Conservation (phyloP, 2,888 invertebrate species). For the Epicampocera succincta region DNA sequence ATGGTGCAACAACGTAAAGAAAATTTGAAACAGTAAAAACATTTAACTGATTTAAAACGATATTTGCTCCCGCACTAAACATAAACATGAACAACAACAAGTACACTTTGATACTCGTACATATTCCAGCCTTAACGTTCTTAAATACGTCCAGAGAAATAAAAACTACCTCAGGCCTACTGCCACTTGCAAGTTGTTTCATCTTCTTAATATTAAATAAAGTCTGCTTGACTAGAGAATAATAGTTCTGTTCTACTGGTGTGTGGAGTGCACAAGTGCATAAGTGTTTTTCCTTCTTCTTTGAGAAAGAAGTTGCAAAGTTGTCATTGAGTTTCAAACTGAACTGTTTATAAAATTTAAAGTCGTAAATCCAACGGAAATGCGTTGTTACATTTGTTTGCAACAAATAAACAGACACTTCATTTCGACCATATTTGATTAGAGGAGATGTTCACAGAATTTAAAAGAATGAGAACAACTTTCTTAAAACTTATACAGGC, state of each 20-base stretch:
- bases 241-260: conserved; percentile 21
- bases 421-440: conserved; percentile 45
- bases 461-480: conserved; percentile 1
- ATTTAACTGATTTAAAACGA: conserved; percentile 71
- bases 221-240: no score
- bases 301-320: conserved; percentile 44
- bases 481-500: no score
- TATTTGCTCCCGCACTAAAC: conserved; percentile 72
- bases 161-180: conserved; percentile 2
- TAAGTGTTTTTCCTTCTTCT: not conserved
- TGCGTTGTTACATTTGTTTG: conserved; percentile 68
- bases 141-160: not conserved
- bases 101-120: conserved; percentile 6
- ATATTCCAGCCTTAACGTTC: conserved; percentile 20
- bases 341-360: conserved; percentile 57
- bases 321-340: conserved; percentile 58
- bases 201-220: conserved; percentile 54
- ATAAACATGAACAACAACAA: conserved; percentile 51
- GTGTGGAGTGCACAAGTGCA: conserved; percentile 41
- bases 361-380: conserved; percentile 65
- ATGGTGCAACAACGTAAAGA: conserved; percentile 42
- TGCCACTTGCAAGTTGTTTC: conserved; percentile 24
- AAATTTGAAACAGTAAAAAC: conserved; percentile 59
- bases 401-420: conserved; percentile 61
- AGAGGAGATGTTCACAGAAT: conserved; percentile 18